Percentiles rank a stretch among this genome's conserved stretches.
phyloP scores from a whole-genome alignment of 2,888 invertebrate genomes.

The Carcina quercana region DNA sequence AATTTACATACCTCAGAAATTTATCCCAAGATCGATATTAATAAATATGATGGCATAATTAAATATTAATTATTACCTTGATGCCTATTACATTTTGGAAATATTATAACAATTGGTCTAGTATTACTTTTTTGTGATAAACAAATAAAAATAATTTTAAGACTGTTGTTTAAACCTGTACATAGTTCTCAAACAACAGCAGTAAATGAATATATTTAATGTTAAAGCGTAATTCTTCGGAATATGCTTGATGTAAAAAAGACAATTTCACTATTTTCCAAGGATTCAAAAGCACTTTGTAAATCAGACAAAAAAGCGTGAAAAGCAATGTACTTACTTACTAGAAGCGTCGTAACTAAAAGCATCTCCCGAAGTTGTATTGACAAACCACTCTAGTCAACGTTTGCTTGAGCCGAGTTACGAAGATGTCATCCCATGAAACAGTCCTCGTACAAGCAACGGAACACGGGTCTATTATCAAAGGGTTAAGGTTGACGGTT shows the following conservation, averaged over 20 bases:
- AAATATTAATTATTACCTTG: too few relatives aligned
- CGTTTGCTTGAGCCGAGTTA: conserved; percentile 36
- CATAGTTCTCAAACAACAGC: neutral
- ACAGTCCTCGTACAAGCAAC: too few relatives aligned
- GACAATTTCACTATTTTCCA: conserved; percentile 3
- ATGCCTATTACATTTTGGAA: too few relatives aligned
- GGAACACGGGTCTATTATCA: too few relatives aligned
- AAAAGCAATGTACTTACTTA: conserved; percentile 18
- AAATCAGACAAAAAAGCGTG: neutral
- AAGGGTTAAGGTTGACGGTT: too few relatives aligned
- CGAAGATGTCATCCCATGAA: conserved; percentile 19
- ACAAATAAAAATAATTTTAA: too few relatives aligned
- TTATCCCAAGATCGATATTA: too few relatives aligned
- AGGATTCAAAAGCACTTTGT: conserved; percentile 4
- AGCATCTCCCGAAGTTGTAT: conserved; percentile 38
- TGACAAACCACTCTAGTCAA: conserved; percentile 49
- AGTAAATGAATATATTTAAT: neutral
- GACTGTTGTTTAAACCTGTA: too few relatives aligned
- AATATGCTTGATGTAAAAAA: neutral
- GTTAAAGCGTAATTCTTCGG: neutral
- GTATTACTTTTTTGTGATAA: too few relatives aligned
- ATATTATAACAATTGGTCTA: too few relatives aligned
- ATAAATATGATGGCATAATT: too few relatives aligned
- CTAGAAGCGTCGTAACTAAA: conserved; percentile 33
- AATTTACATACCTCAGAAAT: too few relatives aligned